Conservation (phyloP, 2,888 invertebrate genomes). For the Chirona hameri region DNA sequence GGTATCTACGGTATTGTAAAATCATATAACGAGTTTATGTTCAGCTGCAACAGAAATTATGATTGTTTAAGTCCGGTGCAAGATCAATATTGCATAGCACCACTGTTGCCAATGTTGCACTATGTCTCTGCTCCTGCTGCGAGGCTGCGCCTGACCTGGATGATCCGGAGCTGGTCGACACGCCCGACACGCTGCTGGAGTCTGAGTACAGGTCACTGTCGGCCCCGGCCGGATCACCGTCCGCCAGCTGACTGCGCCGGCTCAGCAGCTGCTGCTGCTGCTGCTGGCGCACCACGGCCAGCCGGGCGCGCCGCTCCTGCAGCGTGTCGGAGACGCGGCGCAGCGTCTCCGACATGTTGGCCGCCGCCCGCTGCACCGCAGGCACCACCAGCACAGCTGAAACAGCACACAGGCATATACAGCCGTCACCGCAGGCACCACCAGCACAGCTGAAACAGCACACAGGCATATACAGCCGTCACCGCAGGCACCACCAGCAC, state of each 20-base stretch:
- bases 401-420: no score
- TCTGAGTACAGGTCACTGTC: slow-evolving; percentile 39
- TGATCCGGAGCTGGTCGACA: slow-evolving; percentile 5
- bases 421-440: no score
- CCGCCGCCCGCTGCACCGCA: background rate
- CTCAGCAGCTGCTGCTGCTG: background rate
- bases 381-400: no score
- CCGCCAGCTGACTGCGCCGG: background rate
- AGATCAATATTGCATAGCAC: no score
- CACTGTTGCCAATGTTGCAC: no score
- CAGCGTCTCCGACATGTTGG: background rate
- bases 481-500: no score
- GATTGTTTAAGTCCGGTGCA: no score
- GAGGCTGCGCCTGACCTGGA: background rate
- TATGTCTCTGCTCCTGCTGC: background rate
- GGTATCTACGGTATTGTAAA: no score
- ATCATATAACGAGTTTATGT: no score
- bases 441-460: no score
- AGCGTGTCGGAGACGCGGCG: background rate
- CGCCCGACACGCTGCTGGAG: slow-evolving; percentile 38
- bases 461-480: no score
- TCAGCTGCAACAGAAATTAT: no score
- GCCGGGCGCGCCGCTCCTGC: background rate
- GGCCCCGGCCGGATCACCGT: slow-evolving; percentile 24
- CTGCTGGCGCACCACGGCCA: background rate